These are phyloP conservation scores for Paraescarpia echinospica DNA, from an alignment of 1,140 invertebrate genomes.

Conservation along the genomic window DNA sequence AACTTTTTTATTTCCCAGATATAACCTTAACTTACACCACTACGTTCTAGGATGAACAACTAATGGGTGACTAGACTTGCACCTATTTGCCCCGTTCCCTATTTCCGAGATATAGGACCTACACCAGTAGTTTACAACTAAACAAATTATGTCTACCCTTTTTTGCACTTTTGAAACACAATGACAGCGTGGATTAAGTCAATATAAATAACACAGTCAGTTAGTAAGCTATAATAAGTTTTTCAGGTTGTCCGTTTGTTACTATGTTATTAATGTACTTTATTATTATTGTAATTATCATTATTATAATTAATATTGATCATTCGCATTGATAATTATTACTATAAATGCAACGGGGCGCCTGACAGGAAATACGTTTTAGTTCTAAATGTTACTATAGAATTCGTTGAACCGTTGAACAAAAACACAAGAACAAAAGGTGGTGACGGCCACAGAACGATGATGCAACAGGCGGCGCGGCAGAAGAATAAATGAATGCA, in stretches of 20 bases:
- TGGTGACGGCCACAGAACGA: neutral
- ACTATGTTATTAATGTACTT: neutral
- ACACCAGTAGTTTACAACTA: no score
- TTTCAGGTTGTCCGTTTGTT: neutral
- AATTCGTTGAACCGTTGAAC: neutral
- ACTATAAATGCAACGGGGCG: neutral
- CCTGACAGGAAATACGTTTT: no score
- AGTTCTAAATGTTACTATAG: neutral
- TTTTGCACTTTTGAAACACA: neutral
- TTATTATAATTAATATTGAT: neutral
- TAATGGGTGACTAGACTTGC: no score
- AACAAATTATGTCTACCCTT: no score
- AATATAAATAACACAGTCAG: neutral
- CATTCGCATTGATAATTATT: neutral
- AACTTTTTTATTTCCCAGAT: no score
- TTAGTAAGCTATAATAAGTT: neutral
- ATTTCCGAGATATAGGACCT: no score
- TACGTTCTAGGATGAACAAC: no score
- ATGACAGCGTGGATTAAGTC: neutral
- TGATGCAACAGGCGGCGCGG: neutral
- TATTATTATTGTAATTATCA: neutral
- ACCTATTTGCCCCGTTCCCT: no score
- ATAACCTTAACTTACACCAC: no score
- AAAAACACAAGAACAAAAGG: neutral
- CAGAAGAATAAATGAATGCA: neutral